Evolutionary conservation across 30 jellyfish, hydroid and myxozoan genomes (phyloP).

Genomic region (Cassiopea andromeda): DNA sequence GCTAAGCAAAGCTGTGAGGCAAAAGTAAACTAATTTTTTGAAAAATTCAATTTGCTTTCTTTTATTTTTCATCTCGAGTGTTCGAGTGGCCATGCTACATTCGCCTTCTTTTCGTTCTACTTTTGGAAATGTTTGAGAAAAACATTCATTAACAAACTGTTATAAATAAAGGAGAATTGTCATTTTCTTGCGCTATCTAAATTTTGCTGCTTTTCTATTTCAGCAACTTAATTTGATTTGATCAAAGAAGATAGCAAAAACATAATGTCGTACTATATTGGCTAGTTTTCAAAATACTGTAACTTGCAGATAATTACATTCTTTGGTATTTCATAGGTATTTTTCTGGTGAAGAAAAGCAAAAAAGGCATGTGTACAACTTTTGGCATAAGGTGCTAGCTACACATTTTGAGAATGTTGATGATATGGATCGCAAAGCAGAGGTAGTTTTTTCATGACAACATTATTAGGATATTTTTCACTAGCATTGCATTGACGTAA

Average conservation of each 20-base stretch:
- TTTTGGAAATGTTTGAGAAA: no score
- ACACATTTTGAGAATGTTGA: conserved; percentile 88
- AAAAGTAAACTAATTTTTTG: conserved; percentile 29
- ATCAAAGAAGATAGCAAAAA: no score
- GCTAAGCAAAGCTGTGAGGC: conserved; percentile 70
- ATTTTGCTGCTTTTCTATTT: no score
- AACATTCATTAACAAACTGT: no score
- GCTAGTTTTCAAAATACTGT: no score
- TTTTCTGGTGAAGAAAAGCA: conserved; percentile 83
- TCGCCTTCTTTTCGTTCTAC: no score
- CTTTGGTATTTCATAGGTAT: conserved; percentile 40
- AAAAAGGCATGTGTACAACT: conserved; percentile 79
- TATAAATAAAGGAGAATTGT: no score
- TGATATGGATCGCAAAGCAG: conserved; percentile 95
- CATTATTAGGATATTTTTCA: not conserved
- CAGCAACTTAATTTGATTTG: no score
- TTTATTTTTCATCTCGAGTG: not conserved
- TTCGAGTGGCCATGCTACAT: no score
- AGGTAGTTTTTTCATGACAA: conserved; percentile 25
- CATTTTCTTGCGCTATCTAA: no score
- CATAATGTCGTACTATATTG: no score
- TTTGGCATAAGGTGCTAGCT: conserved; percentile 95
- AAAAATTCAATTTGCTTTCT: not conserved
- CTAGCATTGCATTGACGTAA: not conserved
- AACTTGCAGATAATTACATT: no score